Base-by-base conservation (phyloP, 2,113 vertebrate genomes). In the Laterallus jamaicensis region DNA sequence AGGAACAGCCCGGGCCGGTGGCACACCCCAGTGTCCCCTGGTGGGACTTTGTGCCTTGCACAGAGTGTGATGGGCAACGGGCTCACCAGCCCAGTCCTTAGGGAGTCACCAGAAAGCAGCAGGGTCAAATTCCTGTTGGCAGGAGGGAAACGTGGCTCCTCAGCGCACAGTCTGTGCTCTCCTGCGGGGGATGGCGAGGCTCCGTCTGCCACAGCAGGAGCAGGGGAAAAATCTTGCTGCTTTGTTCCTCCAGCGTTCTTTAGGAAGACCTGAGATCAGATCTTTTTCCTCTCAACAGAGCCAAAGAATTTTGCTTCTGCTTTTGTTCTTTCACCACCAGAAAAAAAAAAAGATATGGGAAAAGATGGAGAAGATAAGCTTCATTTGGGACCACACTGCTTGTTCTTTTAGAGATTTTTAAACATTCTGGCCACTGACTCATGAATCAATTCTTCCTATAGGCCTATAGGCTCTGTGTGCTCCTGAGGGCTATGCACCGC, bases 161-260 rank as follows among this genome's bases (percentile, higher is more conserved):
- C 2, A 0, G n/a, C 15, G 0, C 14, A 29, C 60, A 67, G 28
- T 68, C 58, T 49, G 70, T 71, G 42, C 31, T 50, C 47, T 83
- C 40, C 70, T 14, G 1, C 1, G 11, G 11, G 25, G 16, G 3
- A 47, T 39, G 64, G 39, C 0, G 0, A 79, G 26, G 26, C 54
- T 60, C 37, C 15, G 18, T 15, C n/a, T 90, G 58, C 62, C 1
- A 1, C 64, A 60, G 74, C 3, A 7, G 47, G 26, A 87, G 77
- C 14, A 18, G 26, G 12, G 77, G 37, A 15, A n/a, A 68, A 56
- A 49, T 1, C 18, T 13, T 24, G 5, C 40, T 1, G 4, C 16
- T 84, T 86, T 55, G 12, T 69, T 76, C 49, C 35, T 79, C 49
- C 9, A 25, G 18, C 1, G 0, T 55, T 82, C 29, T 31, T 85